Evolutionary conservation across 2,113 vertebrate genomes (phyloP).

Genomic region (Chaetodon trifascialis): DNA sequence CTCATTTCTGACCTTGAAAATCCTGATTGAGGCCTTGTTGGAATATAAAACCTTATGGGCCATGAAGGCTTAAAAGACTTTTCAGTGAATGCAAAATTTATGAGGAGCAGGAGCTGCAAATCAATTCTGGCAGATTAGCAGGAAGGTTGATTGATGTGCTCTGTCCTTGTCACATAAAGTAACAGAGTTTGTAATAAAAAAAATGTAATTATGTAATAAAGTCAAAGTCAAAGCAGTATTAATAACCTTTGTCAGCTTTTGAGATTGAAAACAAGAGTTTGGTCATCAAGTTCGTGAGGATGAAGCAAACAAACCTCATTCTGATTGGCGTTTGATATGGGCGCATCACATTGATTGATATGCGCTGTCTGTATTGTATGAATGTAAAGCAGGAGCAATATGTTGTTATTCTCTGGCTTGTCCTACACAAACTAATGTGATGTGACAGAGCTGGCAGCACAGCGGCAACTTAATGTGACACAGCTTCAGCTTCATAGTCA

Average conservation of each 20-base stretch:
- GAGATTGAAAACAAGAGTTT: constrained; percentile 54
- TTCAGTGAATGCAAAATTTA: constrained; percentile 24
- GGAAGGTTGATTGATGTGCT: constrained; percentile 64
- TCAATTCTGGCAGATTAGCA: constrained; percentile 59
- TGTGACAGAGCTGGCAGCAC: constrained; percentile 55
- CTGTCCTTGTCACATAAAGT: constrained; percentile 53
- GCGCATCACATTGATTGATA: constrained; percentile 66
- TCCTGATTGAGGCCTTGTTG: not conserved
- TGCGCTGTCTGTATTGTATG: constrained; percentile 27
- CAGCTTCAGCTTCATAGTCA: constrained; percentile 43
- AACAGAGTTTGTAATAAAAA: constrained; percentile 54
- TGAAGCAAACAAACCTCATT: constrained; percentile 39
- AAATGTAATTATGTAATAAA: constrained; percentile 60
- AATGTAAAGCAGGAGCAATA: constrained; percentile 62
- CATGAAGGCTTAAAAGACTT: constrained; percentile 19
- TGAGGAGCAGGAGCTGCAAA: constrained; percentile 38
- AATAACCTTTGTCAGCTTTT: constrained; percentile 68
- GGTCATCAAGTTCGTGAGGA: constrained; percentile 31
- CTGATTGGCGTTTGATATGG: constrained; percentile 47
- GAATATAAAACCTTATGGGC: constrained; percentile 41
- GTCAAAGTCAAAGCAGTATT: constrained; percentile 57
- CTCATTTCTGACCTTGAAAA: constrained; percentile 50
- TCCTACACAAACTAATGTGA: constrained; percentile 55
- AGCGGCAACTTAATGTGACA: constrained; percentile 35
- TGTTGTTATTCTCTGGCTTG: constrained; percentile 29